Base-by-base conservation (phyloP, 2,888 invertebrate genomes). In the Drosophila peninsularis region DNA sequence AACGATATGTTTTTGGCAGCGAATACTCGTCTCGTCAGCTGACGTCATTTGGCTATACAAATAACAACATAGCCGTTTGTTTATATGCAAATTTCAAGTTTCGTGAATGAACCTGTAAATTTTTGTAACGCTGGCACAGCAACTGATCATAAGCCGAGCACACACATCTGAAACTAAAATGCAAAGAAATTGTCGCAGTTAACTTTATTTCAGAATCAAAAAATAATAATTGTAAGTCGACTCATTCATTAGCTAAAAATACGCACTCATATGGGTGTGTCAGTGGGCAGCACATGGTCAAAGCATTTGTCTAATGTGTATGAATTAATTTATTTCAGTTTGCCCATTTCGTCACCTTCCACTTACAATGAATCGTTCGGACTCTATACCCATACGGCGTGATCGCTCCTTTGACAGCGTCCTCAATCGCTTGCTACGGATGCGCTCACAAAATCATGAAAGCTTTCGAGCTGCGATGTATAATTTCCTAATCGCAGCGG, bases 371-470 rank as follows among this genome's bases (percentile, higher is more conserved):
- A 90, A 91, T 68, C 91, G 91, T 3, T 87, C 85, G 21, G 85
- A 85, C 2, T 82, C 91, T 17, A 90, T 91, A 63, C 82, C 91
- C 36, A 91, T 92, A 55, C 78, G 91, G 36, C 88, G 92, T 4
- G 92, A 92, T 83, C 91, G 92, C 42, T 92, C 92, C 30, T 92
- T 91, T 72, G 92, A 92, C 75, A 92, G 92, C 73, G 91, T 92
- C 14, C 81, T 92, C 3, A 91, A 92, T 61, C 91, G 90, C 47
- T 62, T 92, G 58, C 82, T 92, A 57, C 85, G 90, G 19, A 89
- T 92, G 72, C 87, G 90, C 5, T 82, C 90, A 4, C 92, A 92
- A 55, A 92, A 92, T 69, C 90, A 92, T 89, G 92, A 92, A 52
- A 86, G 90, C 19, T 90, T 92, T 53, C 92, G 91, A n/a, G 82